A percentile compares a stretch with the other conserved stretches of the same genome.
phyloP scores from a whole-genome alignment of 2,113 vertebrate genomes.

The Hiodon tergisus region DNA sequence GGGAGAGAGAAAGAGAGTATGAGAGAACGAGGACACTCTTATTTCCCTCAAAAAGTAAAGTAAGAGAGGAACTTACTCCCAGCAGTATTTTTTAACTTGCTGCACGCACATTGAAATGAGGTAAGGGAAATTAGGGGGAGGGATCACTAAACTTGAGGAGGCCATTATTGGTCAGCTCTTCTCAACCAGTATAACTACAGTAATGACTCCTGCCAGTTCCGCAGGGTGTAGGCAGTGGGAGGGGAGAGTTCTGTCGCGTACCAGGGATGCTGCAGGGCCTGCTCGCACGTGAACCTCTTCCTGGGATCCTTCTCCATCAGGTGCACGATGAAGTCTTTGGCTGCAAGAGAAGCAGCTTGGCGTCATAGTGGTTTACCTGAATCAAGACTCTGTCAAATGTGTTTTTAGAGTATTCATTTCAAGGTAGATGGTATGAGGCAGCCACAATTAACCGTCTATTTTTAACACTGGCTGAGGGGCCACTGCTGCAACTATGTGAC shows the following conservation, averaged over 20 bases:
- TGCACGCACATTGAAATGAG: too few species aligned
- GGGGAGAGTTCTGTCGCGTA: conserved; percentile 44
- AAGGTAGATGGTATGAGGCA: background rate
- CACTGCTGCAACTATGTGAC: too few species aligned
- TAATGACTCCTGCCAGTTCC: too few species aligned
- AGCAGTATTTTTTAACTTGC: too few species aligned
- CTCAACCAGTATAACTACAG: too few species aligned
- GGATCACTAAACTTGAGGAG: too few species aligned
- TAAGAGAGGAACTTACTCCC: background rate
- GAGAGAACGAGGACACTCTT: background rate
- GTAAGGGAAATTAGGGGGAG: too few species aligned
- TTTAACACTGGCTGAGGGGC: too few species aligned
- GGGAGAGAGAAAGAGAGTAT: background rate
- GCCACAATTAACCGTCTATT: too few species aligned
- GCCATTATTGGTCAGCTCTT: too few species aligned
- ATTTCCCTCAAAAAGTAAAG: background rate
- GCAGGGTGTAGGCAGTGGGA: background rate
- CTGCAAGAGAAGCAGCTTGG: conserved; percentile 46
- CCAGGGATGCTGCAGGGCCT: conserved; percentile 95
- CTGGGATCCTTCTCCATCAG: conserved; percentile 91
- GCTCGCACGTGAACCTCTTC: conserved; percentile 88
- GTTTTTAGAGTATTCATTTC: too few species aligned
- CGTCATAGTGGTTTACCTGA: background rate
- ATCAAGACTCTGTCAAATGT: background rate
- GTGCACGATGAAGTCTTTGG: conserved; percentile 95